These are phyloP conservation scores for Tachysurus vachellii DNA, from an alignment of 2,113 vertebrate genomes.

Conservation along the genomic window DNA sequence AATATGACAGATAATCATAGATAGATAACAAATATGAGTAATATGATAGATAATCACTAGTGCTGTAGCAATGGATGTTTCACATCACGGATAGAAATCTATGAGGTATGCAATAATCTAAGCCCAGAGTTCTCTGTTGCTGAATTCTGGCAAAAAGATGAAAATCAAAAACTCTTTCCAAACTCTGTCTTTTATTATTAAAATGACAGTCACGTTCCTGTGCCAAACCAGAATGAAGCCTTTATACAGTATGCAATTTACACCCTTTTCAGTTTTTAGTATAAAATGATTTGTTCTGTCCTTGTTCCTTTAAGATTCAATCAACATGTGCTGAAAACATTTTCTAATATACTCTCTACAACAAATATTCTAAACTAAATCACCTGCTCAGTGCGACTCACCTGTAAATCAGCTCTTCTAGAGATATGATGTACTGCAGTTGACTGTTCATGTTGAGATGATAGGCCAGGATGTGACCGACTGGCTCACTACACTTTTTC, in stretches of 20 bases:
- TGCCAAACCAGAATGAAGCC: not conserved
- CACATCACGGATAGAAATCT: not conserved
- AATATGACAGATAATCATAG: not conserved
- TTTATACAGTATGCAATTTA: not conserved
- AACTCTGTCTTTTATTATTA: not conserved
- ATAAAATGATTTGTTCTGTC: not conserved
- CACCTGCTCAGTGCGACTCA: not conserved
- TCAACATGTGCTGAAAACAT: not conserved
- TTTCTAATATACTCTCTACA: not conserved
- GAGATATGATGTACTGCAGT: constrained; percentile 72
- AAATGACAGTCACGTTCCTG: not conserved
- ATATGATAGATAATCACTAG: not conserved
- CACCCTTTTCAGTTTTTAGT: not conserved
- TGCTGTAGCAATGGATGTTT: not conserved
- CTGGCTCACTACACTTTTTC: constrained; percentile 44
- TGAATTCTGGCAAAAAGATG: not conserved
- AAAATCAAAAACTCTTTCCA: not conserved
- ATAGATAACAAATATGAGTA: no score
- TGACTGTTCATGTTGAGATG: constrained; percentile 75
- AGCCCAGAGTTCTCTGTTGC: not conserved
- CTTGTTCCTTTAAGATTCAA: not conserved
- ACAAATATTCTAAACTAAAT: not conserved
- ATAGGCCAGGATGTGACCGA: constrained; percentile 57
- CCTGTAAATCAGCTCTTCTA: constrained; percentile 67
- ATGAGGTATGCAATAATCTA: not conserved